These are phyloP conservation scores for Hemiprocne comata DNA, from an alignment of 2,113 vertebrate species.

Conservation along the genomic window DNA sequence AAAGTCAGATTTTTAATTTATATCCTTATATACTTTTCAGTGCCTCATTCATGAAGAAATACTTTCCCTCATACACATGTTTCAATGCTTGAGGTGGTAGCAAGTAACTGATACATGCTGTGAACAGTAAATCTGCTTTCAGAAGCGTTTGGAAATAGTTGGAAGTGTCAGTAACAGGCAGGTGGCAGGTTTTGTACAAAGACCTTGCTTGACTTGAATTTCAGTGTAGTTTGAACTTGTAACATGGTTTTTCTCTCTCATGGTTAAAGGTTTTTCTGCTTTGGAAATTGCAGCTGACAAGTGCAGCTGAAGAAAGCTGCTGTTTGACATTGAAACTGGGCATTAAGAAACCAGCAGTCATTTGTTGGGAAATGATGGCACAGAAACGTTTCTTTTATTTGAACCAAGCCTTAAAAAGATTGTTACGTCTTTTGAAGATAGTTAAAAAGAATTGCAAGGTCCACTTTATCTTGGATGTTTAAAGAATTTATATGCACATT, in stretches of 20 bases:
- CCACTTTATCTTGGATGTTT: not conserved
- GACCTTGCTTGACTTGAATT: constrained; percentile 48
- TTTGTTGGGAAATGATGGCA: not conserved
- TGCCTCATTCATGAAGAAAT: not conserved
- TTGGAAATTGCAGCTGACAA: not conserved
- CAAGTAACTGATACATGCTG: not conserved
- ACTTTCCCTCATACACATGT: not conserved
- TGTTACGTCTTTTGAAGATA: not conserved
- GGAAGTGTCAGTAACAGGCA: not conserved
- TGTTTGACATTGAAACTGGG: not conserved
- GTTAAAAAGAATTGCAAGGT: not conserved
- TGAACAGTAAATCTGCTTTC: constrained; percentile 1
- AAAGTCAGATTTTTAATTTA: not conserved
- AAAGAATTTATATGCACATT: not conserved
- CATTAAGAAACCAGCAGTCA: not conserved
- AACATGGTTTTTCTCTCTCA: not conserved
- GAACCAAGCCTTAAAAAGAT: not conserved
- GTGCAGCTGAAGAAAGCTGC: not conserved
- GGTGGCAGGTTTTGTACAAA: constrained; percentile 22
- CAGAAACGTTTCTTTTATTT: not conserved
- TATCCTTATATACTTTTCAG: not conserved
- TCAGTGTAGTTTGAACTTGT: constrained; percentile 35
- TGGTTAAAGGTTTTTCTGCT: not conserved
- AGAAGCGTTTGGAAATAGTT: not conserved
- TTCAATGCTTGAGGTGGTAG: not conserved